These are phyloP conservation scores for Istiophorus platypterus DNA, from an alignment of 2,113 vertebrate genomes.

Conservation along the genomic window DNA sequence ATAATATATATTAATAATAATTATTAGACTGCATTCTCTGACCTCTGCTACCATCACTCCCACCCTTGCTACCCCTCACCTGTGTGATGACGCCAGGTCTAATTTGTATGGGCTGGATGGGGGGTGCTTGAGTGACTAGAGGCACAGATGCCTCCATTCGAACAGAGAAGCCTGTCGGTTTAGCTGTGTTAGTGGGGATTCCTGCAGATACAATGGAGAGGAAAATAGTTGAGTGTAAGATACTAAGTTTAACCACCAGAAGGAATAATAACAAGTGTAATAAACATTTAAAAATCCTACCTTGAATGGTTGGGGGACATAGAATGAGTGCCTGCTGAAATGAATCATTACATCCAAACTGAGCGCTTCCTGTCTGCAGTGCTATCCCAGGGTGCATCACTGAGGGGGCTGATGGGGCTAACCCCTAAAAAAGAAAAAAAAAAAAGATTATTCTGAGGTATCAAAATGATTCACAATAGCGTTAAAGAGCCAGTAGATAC, in stretches of 20 bases:
- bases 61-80: constrained; percentile 75
- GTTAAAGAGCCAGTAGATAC: constrained; percentile 60
- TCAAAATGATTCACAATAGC: constrained; percentile 25
- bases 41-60: not conserved
- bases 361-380: constrained; percentile 93
- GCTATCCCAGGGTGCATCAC: constrained; percentile 95
- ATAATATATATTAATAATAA: too few species aligned
- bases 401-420: constrained; percentile 91
- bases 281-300: constrained; percentile 75
- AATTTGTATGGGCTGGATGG: constrained; percentile 94
- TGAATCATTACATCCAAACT: constrained; percentile 94
- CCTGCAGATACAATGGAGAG: constrained; percentile 79
- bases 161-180: constrained; percentile 91
- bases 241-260: not conserved
- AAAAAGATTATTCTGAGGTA: not conserved
- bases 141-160: constrained; percentile 94
- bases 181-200: constrained; percentile 91
- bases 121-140: constrained; percentile 92
- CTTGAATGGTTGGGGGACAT: constrained; percentile 95
- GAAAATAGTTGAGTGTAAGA: not conserved
- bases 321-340: constrained; percentile 97
- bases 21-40: not conserved
- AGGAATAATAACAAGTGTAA: constrained; percentile 1
- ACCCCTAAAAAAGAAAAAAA: constrained; percentile 81
- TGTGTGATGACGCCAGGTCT: constrained; percentile 95